Base-by-base conservation (phyloP, 2,113 vertebrate genomes). In the Semnopithecus entellus region DNA sequence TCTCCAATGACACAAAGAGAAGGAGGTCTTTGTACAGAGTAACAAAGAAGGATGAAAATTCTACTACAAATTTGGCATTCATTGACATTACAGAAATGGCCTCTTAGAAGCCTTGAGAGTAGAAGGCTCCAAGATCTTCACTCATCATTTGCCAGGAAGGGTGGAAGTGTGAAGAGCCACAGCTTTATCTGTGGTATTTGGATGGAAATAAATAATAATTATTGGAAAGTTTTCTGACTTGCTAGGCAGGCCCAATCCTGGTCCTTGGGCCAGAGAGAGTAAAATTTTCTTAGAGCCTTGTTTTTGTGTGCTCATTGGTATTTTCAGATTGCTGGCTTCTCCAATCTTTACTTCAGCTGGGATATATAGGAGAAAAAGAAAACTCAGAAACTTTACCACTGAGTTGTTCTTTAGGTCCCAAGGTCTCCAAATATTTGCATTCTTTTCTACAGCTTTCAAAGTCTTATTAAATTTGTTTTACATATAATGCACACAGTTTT, bases 341-440 rank as follows among this genome's bases (percentile, higher is more conserved):
- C 17, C 3, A 5, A 0, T 66, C 35, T 16, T 1, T 6, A 23
- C 5, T 38, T 45, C 13, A 1, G 61, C 5, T 83, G 18, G 9
- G 12, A 43, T 38, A 59, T 2, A 23, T 40, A 25, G 68, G 6
- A 12, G 27, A 66, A 13, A 72, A 30, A 25, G 40, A 32, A 52
- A 59, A 38, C 25, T 32, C 43, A 8, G n/a, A 6, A 22, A n/a
- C 6, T 1, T 59, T 27, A 43, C 6, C 5, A 9, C 14, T 16
- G 12, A 14, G 7, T 23, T 25, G 2, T 80, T 75, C 35, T 13
- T 25, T 6, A 59, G 10, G 8, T 35, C 11, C 22, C 5, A 14
- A 30, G 7, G 0, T 27, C 30, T 35, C 14, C 27, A 14, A 22
- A 14, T 66, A 2, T 43, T 55, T 66, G 3, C 8, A 4, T 68